phyloP scores from a whole-genome alignment of 2,113 vertebrate species.

The Papio anubis region DNA sequence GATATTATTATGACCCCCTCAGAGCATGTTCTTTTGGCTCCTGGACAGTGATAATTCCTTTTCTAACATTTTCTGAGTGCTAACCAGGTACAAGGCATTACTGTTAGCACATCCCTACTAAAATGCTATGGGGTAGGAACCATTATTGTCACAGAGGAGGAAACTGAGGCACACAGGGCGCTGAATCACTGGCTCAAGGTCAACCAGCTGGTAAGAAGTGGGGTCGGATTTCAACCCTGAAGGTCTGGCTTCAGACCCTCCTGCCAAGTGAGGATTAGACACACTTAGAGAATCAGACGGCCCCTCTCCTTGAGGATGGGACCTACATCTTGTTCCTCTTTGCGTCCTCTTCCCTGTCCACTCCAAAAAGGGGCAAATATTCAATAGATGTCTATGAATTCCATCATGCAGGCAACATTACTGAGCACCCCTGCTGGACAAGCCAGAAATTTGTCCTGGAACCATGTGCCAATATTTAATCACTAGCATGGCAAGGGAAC shows the following conservation, averaged over 20 bases:
- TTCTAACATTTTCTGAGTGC: background rate
- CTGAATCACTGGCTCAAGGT: background rate
- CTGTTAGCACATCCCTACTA: background rate
- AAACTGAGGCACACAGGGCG: background rate
- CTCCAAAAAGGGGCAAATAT: background rate
- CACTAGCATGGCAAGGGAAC: background rate
- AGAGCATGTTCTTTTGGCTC: background rate
- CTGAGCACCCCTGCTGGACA: background rate
- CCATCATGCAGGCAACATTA: accelerated
- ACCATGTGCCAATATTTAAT: background rate
- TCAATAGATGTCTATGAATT: background rate
- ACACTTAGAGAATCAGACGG: background rate
- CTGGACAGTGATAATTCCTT: background rate
- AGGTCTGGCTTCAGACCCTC: background rate
- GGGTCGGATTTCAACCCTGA: background rate
- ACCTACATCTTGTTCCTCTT: background rate
- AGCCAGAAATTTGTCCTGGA: background rate
- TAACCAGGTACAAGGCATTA: background rate
- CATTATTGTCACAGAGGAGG: background rate
- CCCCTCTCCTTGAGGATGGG: background rate
- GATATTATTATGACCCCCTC: background rate
- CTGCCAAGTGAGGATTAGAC: background rate
- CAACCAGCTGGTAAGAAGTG: background rate
- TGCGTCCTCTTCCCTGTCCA: background rate
- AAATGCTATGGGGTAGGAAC: background rate